Base-by-base conservation (phyloP, 2,113 vertebrate species). In the Todiramphus chloris region DNA sequence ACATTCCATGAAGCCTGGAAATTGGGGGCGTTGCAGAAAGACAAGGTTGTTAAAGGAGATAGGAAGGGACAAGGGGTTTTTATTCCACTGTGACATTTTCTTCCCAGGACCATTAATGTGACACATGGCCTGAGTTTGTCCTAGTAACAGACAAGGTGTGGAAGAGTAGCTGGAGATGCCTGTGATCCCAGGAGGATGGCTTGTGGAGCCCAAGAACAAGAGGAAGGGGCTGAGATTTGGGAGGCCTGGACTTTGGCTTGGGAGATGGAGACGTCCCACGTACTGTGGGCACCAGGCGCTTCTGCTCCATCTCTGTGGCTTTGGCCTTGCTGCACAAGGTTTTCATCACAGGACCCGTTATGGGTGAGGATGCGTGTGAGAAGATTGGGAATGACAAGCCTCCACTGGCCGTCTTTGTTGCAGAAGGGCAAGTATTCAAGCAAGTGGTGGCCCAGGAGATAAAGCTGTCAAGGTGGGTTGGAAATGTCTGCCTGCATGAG, bases 31-130 rank as follows among this genome's bases (percentile, higher is more conserved):
- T 96, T 95, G 86, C 83, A 92, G 66, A 95, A 96, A 81, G 83
- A 60, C 66, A 91, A 90, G 81, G 90, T 89, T 94, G 88, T 94
- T 86, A 80, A 87, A 82, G 73, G 77, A 96, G 79, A 79, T 82
- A 73, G 83, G 69, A 87, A 75, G 30, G 86, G 60, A 89, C 5
- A 0, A 53, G 30, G 35, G 69, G 24, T 78, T 37, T 90, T 90
- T 89, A 78, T 89, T 72, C 28, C 28, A 19, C 51, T 73, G 21
- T 1, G 1, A 73, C 16, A 6, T 93, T 90, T 93, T 81, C 66
- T 58, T 90, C 27, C 48, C 3, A 2, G 68, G 24, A 14, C 2
- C 46, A 43, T 56, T 41, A 51, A 58, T 44, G 33, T 82, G 66
- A 51, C 44, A 60, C 15, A 0, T 39, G 37, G 75, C 30, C 35